Evolutionary conservation across 2,888 invertebrate species (phyloP), one percentile per base, ranked within the genome.

Genomic region (Acrocera orbiculus): DNA sequence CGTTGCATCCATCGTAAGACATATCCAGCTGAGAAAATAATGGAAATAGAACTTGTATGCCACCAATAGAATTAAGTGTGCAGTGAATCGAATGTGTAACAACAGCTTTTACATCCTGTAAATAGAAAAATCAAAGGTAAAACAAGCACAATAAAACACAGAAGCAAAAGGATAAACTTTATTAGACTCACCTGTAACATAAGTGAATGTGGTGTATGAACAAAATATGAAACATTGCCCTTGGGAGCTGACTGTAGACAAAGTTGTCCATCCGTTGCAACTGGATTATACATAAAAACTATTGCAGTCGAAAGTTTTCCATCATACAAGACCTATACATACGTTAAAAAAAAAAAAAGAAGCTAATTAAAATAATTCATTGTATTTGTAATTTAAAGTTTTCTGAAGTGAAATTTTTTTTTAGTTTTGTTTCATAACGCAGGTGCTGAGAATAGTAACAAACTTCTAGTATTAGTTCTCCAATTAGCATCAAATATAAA

Each of bases 271-370:
- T 98, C 96, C 44, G 98, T 98, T 42, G 98, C 96, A 51, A 96
- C 95, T 41, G 98, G 98, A 65, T 96, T 98, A 71, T 98, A 99
- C 87, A 96, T 93, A 67, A 98, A 96, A 54, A 98, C 90, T 58
- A 99, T 87, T 45, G 86, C 87, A 51, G 78, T 83, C 41, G 95
- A 92, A 55, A 98, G 67, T 64, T 93, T 93, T 42, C 95, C 96
- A 64, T 98, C 98, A 65, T 98, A 98, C 47, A 98, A 70, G 44
- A 95, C 90, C 90, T 93, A 67, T 38, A 41, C 31, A 31, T 16
- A 30, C 11, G 33, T 25, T 11, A 13, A 9, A 30, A 14, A 29
- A n/a, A 16, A 9, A 35, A 30, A 36, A 25, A 27, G 9, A 37
- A 35, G 32, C n/a, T 24, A 9, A 27, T 14, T 2, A 23, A 33